Percentiles rank a stretch among this genome's conserved stretches.
These are phyloP conservation scores for Microcaecilia unicolor DNA, from an alignment of 2,797 vertebrate species.

Conservation along the genomic window DNA sequence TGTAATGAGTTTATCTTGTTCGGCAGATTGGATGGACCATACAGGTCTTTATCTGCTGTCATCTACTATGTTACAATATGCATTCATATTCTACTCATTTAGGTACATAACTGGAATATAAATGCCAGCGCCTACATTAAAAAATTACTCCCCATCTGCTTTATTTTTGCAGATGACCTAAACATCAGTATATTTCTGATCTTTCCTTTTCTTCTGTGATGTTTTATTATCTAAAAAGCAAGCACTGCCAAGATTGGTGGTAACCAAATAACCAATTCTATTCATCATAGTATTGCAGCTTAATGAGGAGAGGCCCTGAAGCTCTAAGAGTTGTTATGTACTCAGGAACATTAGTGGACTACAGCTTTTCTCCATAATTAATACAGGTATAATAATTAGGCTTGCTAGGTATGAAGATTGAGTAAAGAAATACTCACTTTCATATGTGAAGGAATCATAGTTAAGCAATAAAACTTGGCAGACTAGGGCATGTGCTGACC, in stretches of 20 bases:
- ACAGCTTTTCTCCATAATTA: slow-evolving; percentile 40
- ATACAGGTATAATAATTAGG: slow-evolving; percentile 38
- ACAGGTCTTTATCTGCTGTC: no score
- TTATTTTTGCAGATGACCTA: slow-evolving; percentile 11
- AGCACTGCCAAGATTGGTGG: slow-evolving; percentile 33
- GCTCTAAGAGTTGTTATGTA: slow-evolving; percentile 35
- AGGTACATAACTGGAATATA: no score
- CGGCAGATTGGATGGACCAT: no score
- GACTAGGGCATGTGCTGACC: no score
- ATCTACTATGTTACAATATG: no score
- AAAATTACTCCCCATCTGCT: no score
- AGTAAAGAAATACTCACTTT: slow-evolving; percentile 25
- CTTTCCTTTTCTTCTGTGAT: slow-evolving; percentile 30
- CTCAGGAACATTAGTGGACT: slow-evolving; percentile 33
- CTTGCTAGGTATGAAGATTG: slow-evolving; percentile 29
- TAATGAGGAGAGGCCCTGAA: slow-evolving; percentile 48
- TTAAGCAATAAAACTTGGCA: no score
- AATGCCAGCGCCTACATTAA: no score
- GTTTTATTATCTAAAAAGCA: slow-evolving; percentile 43
- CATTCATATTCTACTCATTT: no score
- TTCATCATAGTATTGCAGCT: slow-evolving; percentile 56
- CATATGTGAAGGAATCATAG: not conserved
- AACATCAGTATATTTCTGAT: slow-evolving; percentile 13
- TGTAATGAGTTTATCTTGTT: no score
- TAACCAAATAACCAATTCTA: slow-evolving; percentile 37